Base-by-base conservation (phyloP, 1,140 invertebrate genomes). In the Hestina assimilis region DNA sequence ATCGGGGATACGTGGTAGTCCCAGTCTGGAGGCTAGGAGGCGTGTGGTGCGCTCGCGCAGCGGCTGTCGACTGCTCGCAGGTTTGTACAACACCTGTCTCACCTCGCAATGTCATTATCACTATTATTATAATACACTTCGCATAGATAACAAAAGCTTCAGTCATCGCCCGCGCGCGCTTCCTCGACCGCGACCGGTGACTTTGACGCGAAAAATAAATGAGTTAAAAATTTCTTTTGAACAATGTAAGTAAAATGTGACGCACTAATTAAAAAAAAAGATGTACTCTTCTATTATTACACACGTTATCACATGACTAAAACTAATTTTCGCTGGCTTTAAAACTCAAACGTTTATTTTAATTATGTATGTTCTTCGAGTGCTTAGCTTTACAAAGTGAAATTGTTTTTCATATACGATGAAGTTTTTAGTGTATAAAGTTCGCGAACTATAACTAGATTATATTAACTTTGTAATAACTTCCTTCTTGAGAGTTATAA, bases 31-130 rank as follows among this genome's bases (percentile, higher is more conserved):
- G 67, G 65, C 59, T 69, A 69, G 69, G 74, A 79, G 65, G 72
- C 83, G 81, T 80, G 78, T 72, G 74, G 63, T 70, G 72, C 74
- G 75, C 70, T 55, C 66, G 76, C 76, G 69, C 66, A 58, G 46
- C 73, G 15, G 38, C 59, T 55, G 50, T 43, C 74, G 74, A 83
- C 79, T 85, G 75, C 60, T 73, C 64, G 43, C 67, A 81, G 78
- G 80, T 80, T 60, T 63, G 72, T 75, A 62, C 20, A 64, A 63
- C 79, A 85, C 82, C 80, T 84, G 75, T 69, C 60, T 64, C 74
- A 83, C 80, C 73, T 83, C 75, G 64, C 75, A 84, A 81, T 86
- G 81, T 83, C 79, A 87, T 84, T 83, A 87, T 79, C 75, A 83
- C 73, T 75, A 75, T 79, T 79, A 79, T 82, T 69, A 84, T 79